phyloP scores from a whole-genome alignment of 2,113 vertebrate species.

The Etheostoma spectabile region DNA sequence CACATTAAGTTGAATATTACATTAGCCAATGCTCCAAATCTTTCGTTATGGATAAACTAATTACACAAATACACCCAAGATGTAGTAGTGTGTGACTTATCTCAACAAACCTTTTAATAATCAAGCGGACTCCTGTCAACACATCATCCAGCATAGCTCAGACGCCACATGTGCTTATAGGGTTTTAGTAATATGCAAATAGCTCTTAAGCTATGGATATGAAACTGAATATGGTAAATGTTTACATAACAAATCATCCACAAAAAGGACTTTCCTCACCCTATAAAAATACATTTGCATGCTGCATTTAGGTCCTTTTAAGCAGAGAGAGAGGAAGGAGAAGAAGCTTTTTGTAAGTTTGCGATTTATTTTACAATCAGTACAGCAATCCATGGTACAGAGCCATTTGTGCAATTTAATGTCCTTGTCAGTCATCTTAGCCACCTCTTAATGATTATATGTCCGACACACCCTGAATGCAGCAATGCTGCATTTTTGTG shows the following conservation, averaged over 20 bases:
- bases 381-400: background rate
- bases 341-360: background rate
- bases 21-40: background rate
- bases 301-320: background rate
- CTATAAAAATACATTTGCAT: background rate
- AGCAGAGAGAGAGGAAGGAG: background rate
- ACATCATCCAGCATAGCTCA: no score
- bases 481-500: accelerated
- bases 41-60: no score
- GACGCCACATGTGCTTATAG: no score
- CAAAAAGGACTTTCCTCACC: background rate
- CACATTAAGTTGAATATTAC: background rate
- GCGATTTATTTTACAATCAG: background rate
- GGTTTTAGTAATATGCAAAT: background rate
- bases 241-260: background rate
- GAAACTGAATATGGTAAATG: background rate
- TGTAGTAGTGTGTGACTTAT: background rate
- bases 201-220: background rate
- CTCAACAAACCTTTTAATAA: no score
- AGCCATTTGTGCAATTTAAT: background rate
- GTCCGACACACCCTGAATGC: background rate
- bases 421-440: background rate
- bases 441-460: background rate
- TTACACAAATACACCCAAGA: background rate
- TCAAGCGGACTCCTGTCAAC: no score